phyloP scores from a whole-genome alignment of 2,113 vertebrate genomes.

The Labrus mixtus region DNA sequence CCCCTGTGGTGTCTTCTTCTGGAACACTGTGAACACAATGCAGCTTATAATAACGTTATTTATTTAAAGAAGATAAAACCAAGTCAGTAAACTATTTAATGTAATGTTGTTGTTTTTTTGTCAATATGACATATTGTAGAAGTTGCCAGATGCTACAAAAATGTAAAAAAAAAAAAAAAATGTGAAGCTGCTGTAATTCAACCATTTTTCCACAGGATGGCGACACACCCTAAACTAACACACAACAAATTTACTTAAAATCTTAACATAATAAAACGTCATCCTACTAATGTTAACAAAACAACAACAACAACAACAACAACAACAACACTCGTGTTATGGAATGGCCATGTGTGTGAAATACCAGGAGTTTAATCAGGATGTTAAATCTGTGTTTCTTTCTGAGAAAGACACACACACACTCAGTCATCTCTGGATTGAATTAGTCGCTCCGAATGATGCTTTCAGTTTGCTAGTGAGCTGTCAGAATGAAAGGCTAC shows the following conservation, averaged over 20 bases:
- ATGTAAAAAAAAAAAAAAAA: no score
- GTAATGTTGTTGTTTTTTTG: no score
- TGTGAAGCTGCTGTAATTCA: slow-evolving; percentile 17
- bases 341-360: slow-evolving; percentile 22
- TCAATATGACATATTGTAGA: neutral
- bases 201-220: slow-evolving; percentile 71
- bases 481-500: slow-evolving; percentile 74
- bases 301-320: no score
- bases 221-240: slow-evolving; percentile 16
- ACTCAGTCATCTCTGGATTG: slow-evolving; percentile 44
- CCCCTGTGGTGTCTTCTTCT: slow-evolving; percentile 78
- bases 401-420: neutral
- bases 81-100: neutral
- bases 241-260: neutral
- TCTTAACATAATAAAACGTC: neutral
- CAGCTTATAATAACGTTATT: neutral
- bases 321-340: neutral
- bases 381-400: neutral
- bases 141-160: no score
- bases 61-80: neutral
- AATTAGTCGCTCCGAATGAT: slow-evolving; percentile 69
- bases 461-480: slow-evolving; percentile 75
- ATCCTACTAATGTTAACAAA: neutral
- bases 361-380: neutral
- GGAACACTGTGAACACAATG: slow-evolving; percentile 85